Percentiles rank a stretch among this genome's conserved stretches.
Evolutionary conservation across 2,797 vertebrate genomes (phyloP).

Genomic region (Xenops minutus): DNA sequence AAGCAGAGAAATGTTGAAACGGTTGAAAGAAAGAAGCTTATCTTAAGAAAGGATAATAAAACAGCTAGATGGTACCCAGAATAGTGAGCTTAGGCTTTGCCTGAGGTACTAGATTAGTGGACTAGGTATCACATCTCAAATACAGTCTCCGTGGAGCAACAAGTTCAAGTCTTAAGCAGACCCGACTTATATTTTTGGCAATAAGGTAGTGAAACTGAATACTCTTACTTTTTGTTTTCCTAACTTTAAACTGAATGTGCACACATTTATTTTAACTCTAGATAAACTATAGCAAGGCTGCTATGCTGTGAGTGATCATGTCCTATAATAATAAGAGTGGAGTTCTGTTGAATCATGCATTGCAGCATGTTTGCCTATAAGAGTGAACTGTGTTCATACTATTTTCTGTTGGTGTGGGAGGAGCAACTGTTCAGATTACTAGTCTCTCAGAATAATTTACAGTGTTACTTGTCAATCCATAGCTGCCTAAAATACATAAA

Average conservation of each 20-base stretch:
- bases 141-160: slow-evolving; percentile 27
- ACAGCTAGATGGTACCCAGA: slow-evolving; percentile 52
- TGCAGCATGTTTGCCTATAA: not conserved
- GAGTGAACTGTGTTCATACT: not conserved
- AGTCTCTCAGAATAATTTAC: slow-evolving; percentile 1
- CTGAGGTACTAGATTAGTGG: slow-evolving; percentile 53
- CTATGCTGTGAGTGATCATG: not conserved
- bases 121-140: slow-evolving; percentile 32
- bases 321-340: not conserved
- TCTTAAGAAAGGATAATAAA: slow-evolving; percentile 60
- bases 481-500: not conserved
- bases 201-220: not conserved
- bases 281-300: not conserved
- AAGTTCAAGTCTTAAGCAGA: slow-evolving; percentile 18
- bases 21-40: slow-evolving; percentile 54
- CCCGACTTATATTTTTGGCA: not conserved
- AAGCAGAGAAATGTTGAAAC: slow-evolving; percentile 34
- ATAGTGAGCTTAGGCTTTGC: slow-evolving; percentile 55
- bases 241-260: not conserved
- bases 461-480: not conserved
- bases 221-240: not conserved
- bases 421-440: slow-evolving; percentile 1
- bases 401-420: not conserved
- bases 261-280: not conserved
- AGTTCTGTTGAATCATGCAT: not conserved